phyloP scores from a whole-genome alignment of 2,113 vertebrate genomes.

The Sinocyclocheilus maitianheensis region DNA sequence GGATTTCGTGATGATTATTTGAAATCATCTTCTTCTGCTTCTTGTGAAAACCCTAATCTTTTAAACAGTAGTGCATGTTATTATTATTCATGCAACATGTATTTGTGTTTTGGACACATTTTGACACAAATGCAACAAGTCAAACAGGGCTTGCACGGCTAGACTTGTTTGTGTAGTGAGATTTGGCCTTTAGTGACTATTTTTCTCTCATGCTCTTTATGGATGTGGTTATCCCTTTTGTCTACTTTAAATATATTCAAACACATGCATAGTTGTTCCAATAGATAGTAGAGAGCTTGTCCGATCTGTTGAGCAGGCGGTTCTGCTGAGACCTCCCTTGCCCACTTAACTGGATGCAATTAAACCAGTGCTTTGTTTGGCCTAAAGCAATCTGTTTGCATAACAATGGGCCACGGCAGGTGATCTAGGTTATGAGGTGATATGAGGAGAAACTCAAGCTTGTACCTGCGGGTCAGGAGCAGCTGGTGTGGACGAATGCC shows the following conservation, averaged over 20 bases:
- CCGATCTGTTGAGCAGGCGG: slow-evolving; percentile 20
- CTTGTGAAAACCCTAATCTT: no score
- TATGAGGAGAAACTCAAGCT: neutral
- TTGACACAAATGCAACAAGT: neutral
- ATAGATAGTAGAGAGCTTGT: neutral
- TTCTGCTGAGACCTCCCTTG: slow-evolving; percentile 21
- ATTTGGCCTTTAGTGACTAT: neutral
- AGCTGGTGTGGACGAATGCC: slow-evolving; percentile 18
- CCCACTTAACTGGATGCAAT: slow-evolving; percentile 41
- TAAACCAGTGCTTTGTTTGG: slow-evolving; percentile 33
- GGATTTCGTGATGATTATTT: no score
- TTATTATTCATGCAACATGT: neutral
- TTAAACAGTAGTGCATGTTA: neutral
- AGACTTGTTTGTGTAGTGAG: neutral
- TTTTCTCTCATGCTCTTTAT: slow-evolving; percentile 1
- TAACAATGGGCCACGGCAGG: slow-evolving; percentile 34
- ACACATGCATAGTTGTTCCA: neutral
- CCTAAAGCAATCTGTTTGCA: slow-evolving; percentile 42
- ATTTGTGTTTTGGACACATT: neutral
- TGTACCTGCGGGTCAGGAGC: neutral
- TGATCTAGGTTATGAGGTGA: slow-evolving; percentile 35
- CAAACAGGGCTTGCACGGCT: neutral
- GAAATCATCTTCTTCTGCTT: no score
- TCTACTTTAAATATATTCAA: neutral
- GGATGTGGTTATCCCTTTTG: neutral